phyloP scores from a whole-genome alignment of 2,888 invertebrate species.

The Morinoia aosen region DNA sequence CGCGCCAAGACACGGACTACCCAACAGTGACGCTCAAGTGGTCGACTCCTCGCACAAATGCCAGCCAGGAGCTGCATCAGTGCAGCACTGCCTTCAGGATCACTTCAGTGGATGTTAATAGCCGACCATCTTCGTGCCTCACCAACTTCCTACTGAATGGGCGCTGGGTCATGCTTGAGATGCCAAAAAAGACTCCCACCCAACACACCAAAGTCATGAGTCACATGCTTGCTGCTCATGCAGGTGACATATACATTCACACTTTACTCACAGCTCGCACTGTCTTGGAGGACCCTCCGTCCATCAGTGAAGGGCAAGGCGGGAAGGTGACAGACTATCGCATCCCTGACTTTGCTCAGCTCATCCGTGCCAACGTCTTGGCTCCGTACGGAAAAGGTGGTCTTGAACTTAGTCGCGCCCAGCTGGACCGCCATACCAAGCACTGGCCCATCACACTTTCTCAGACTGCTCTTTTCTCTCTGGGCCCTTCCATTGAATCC shows the following conservation, averaged over 20 bases:
- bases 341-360: conserved; percentile 83
- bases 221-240: conserved; percentile 93
- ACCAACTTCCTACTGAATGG: conserved; percentile 98
- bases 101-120: conserved; percentile 96
- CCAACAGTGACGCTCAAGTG: conserved; percentile 92
- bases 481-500: conserved; percentile 84
- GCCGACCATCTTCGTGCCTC: conserved; percentile 95
- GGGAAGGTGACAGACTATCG: conserved; percentile 93
- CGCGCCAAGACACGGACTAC: conserved; percentile 83
- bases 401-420: conserved; percentile 73
- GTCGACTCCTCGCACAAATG: conserved; percentile 93
- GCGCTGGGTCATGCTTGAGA: conserved; percentile 89
- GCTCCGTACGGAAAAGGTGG: conserved; percentile 77
- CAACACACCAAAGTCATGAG: conserved; percentile 91
- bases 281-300: conserved; percentile 93
- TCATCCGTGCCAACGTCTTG: conserved; percentile 88
- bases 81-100: conserved; percentile 90
- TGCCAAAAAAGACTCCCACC: conserved; percentile 78
- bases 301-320: conserved; percentile 94
- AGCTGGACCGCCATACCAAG: conserved; percentile 84
- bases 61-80: conserved; percentile 84
- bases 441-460: conserved; percentile 88
- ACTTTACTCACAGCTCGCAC: conserved; percentile 87
- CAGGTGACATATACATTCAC: conserved; percentile 96
- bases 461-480: conserved; percentile 88